Base-by-base conservation (phyloP, 2,888 invertebrate species). In the Dryococelus australis region DNA sequence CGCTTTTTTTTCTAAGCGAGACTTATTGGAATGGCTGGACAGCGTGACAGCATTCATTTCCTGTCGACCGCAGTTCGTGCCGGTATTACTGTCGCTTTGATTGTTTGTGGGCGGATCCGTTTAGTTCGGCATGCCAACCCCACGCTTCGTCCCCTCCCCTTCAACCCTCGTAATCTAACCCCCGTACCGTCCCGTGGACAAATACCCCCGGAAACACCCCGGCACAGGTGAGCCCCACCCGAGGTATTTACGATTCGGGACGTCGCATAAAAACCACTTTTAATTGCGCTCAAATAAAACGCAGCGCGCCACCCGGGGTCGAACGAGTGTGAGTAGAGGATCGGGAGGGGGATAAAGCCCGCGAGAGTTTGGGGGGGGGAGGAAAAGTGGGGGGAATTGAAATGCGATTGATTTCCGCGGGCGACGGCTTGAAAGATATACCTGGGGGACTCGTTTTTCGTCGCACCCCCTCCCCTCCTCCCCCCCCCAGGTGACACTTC, bases 1-100 rank as follows among this genome's bases (percentile, higher is more conserved):
- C n/a, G 6, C 16, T 65, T 65, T 16, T 65, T 13, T 65, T 24
- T 65, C 2, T 65, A 3, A 12, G 65, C 65, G 65, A 20, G 16
- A 65, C 65, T 65, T 65, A 65, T 65, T 65, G 65, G n/a, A 65
- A 65, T n/a, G 65, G 65, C 65, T 16, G 65, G 24, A 65, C 65
- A n/a, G 65, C 65, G 65, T 65, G n/a, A 65, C 65, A 65, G 65
- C 65, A n/a, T 65, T 65, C 65, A 65, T 24, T 65, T 65, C 65
- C 65, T 65, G 65, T 6, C 13, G 65, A 65, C 65, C 65, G 65
- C 65, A 65, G 65, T n/a, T 65, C 65, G n/a, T 65, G 65, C 20
- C 65, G 65, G 65, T 24, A 24, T 65, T 24, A 65, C 65, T 24
- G 65, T 65, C 65, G 65, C 65, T 65, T 65, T 65, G 65, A 65